phyloP scores from a whole-genome alignment of 2,113 vertebrate species.

The Colinus virginianus region DNA sequence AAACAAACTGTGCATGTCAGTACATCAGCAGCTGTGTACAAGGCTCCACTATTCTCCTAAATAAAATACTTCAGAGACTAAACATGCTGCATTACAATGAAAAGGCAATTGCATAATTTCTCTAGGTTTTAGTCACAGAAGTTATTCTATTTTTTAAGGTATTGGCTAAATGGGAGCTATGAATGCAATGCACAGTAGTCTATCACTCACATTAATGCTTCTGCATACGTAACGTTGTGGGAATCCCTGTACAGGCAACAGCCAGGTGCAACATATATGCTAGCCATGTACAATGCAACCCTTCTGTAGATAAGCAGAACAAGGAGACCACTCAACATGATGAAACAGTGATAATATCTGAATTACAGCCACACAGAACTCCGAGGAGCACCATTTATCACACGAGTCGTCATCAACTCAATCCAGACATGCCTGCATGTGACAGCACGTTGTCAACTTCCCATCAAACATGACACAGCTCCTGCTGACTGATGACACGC shows the following conservation, averaged over 20 bases:
- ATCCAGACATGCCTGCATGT: neutral
- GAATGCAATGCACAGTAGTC: neutral
- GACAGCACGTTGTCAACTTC: neutral
- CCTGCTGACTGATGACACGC: neutral
- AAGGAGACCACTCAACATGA: neutral
- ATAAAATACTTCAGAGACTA: neutral
- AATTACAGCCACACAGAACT: neutral
- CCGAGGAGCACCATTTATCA: neutral
- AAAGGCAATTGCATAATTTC: neutral
- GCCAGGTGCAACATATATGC: neutral
- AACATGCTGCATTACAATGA: neutral
- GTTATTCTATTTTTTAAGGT: neutral
- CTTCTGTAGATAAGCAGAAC: neutral
- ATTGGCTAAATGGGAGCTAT: neutral
- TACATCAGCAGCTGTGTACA: neutral
- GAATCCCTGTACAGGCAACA: neutral
- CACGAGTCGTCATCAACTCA: neutral
- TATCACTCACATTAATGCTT: neutral
- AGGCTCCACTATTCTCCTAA: neutral
- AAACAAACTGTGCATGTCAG: neutral
- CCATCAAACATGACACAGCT: neutral
- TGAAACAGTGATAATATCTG: neutral
- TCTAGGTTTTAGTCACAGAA: neutral
- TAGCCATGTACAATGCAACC: neutral
- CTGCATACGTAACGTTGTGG: neutral